Conservation (phyloP, 2,797 vertebrate genomes). For the Takifugu ocellatus region DNA sequence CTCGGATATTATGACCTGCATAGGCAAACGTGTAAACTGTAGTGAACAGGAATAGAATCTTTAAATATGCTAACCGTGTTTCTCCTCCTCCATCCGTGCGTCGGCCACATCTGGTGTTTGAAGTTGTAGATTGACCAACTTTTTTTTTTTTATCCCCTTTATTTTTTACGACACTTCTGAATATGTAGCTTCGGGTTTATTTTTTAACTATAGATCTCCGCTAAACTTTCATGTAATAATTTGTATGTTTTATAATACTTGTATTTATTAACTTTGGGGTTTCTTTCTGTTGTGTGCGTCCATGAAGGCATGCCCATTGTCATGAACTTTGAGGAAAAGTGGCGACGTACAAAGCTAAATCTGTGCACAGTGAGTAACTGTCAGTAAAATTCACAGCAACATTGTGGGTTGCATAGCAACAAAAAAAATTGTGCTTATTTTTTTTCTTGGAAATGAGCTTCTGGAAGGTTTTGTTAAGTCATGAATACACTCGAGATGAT, state of each 20-base stretch:
- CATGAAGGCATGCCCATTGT: slow-evolving; percentile 47
- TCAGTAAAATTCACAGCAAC: slow-evolving; percentile 31
- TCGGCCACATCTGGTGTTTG: slow-evolving; percentile 37
- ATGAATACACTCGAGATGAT: slow-evolving; percentile 65
- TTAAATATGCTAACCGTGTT: slow-evolving; percentile 47
- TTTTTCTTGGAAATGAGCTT: slow-evolving; percentile 60
- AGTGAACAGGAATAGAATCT: slow-evolving; percentile 57
- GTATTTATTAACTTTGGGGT: slow-evolving; percentile 50
- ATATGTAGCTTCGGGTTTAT: slow-evolving; percentile 14
- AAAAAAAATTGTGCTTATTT: slow-evolving; percentile 54
- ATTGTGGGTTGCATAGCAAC: slow-evolving; percentile 52
- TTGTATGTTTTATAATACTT: slow-evolving; percentile 41
- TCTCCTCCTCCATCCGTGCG: slow-evolving; percentile 12
- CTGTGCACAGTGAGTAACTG: slow-evolving; percentile 42
- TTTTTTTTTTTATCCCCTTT: slow-evolving; percentile 20
- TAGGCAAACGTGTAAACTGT: slow-evolving; percentile 59
- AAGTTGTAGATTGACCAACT: slow-evolving; percentile 37
- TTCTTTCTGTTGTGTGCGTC: slow-evolving; percentile 34
- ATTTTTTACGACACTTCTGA: slow-evolving; percentile 35
- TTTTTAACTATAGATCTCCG: slow-evolving; percentile 23
- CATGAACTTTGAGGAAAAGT: slow-evolving; percentile 34
- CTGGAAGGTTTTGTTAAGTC: slow-evolving; percentile 53
- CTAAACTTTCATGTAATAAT: slow-evolving; percentile 31
- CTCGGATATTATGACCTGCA: slow-evolving; percentile 49
- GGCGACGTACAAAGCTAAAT: slow-evolving; percentile 28